phyloP scores from a whole-genome alignment of 2,888 invertebrate genomes.

The Napeogenes inachia region DNA sequence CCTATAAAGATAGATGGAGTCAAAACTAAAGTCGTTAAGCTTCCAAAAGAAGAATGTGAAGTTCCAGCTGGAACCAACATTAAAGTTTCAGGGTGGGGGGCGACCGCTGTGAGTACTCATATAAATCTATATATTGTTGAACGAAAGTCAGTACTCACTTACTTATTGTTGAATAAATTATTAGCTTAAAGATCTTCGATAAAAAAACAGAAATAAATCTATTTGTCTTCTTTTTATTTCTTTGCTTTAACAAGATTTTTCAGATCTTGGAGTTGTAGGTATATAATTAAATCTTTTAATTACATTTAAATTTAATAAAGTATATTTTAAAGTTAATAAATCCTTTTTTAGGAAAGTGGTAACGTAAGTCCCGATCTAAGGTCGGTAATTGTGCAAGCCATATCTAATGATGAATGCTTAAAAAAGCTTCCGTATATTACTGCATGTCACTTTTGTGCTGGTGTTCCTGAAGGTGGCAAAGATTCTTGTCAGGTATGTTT shows the following conservation, averaged over 20 bases:
- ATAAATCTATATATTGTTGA: no score
- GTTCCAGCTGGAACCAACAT: constrained; percentile 43
- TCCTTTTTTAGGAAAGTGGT: constrained; percentile 46
- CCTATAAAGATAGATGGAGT: constrained; percentile 51
- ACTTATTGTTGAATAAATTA: no score
- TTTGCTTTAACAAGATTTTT: no score
- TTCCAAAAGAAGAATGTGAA: constrained; percentile 36
- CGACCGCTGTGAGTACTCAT: constrained; percentile 47
- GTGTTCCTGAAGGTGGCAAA: constrained; percentile 56
- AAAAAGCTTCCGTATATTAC: constrained; percentile 44
- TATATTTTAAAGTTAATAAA: constrained; percentile 6
- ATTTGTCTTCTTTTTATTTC: not conserved
- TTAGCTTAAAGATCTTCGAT: no score
- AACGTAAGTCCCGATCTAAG: constrained; percentile 41
- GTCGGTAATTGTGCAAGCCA: constrained; percentile 44
- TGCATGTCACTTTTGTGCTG: constrained; percentile 60
- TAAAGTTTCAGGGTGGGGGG: constrained; percentile 62
- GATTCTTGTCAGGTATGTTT: constrained; percentile 62
- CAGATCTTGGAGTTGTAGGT: no score
- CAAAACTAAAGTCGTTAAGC: constrained; percentile 39
- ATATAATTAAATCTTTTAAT: not conserved
- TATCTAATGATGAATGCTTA: constrained; percentile 40
- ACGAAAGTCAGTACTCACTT: no score
- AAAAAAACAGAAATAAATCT: not conserved
- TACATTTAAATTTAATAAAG: not conserved